A percentile compares a stretch with the other conserved stretches of the same genome.
Conservation (phyloP, 2,888 invertebrate genomes). For the Drosophila barbarae region DNA sequence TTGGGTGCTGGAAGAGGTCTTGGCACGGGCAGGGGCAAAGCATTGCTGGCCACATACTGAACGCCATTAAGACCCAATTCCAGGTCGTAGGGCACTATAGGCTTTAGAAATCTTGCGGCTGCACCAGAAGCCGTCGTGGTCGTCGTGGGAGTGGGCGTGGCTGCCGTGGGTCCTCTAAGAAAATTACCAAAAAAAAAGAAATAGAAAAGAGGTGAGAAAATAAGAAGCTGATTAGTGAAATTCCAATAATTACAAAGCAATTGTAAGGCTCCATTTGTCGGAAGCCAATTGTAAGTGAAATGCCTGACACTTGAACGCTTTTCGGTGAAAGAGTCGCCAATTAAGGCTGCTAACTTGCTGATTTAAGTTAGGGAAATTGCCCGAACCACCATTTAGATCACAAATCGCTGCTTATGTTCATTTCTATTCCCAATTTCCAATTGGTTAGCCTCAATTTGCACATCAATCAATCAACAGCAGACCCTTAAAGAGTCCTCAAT, state of each 20-base stretch:
- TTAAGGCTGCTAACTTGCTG: constrained; percentile 4
- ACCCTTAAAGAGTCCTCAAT: constrained; percentile 13
- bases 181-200: background rate
- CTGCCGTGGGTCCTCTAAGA: constrained; percentile 28
- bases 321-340: background rate
- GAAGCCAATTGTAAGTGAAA: constrained; percentile 70
- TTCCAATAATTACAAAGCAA: constrained; percentile 40
- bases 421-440: constrained; percentile 18
- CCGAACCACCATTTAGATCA: constrained; percentile 13
- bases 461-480: constrained; percentile 23
- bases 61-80: constrained; percentile 56
- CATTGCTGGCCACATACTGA: constrained; percentile 57
- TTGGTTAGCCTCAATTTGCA: constrained; percentile 13
- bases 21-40: constrained; percentile 35
- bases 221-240: constrained; percentile 18
- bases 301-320: constrained; percentile 49
- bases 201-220: background rate
- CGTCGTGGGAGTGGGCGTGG: constrained; percentile 42
- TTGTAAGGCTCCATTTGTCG: constrained; percentile 60
- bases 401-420: constrained; percentile 11
- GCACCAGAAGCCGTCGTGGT: constrained; percentile 38
- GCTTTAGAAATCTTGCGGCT: constrained; percentile 45
- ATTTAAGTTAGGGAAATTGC: constrained; percentile 5
- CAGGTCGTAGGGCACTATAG: constrained; percentile 68
- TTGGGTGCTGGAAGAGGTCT: constrained; percentile 32